Evolutionary conservation across 2,888 invertebrate species (phyloP).

Genomic region (Anthoptus insignis): DNA sequence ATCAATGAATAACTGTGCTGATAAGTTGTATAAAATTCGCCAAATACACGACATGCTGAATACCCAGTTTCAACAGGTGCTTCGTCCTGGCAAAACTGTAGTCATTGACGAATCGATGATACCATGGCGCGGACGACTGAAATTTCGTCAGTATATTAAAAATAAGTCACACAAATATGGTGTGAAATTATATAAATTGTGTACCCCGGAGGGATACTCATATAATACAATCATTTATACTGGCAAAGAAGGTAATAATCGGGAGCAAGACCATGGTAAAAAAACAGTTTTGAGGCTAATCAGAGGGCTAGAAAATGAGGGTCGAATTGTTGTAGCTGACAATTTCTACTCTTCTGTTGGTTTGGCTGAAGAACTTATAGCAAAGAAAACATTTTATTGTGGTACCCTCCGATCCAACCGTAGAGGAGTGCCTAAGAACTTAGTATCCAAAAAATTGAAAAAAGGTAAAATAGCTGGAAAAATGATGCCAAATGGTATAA

Average conservation of each 20-base stretch:
- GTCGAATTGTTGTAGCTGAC: constrained; percentile 41
- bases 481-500: constrained; percentile 52
- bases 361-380: constrained; percentile 49
- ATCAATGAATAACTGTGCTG: not conserved
- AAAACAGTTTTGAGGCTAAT: constrained; percentile 39
- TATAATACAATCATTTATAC: constrained; percentile 41
- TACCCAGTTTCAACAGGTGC: not conserved
- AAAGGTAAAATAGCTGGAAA: constrained; percentile 51
- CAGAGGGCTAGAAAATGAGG: constrained; percentile 38
- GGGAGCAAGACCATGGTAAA: constrained; percentile 40
- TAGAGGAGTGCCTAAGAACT: constrained; percentile 51
- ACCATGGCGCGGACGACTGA: constrained; percentile 53
- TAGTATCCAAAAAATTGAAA: constrained; percentile 43
- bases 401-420: constrained; percentile 51
- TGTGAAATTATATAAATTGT: constrained; percentile 47
- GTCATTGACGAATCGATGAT: constrained; percentile 45
- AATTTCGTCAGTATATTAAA: constrained; percentile 57
- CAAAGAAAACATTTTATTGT: constrained; percentile 48
- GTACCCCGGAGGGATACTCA: constrained; percentile 43
- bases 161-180: constrained; percentile 55
- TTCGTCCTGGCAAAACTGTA: not conserved
- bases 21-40: constrained; percentile 14
- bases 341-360: constrained; percentile 54
- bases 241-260: constrained; percentile 40
- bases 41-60: not conserved